Conservation (phyloP, 2,797 vertebrate species). For the Megaceryle alcyon region DNA sequence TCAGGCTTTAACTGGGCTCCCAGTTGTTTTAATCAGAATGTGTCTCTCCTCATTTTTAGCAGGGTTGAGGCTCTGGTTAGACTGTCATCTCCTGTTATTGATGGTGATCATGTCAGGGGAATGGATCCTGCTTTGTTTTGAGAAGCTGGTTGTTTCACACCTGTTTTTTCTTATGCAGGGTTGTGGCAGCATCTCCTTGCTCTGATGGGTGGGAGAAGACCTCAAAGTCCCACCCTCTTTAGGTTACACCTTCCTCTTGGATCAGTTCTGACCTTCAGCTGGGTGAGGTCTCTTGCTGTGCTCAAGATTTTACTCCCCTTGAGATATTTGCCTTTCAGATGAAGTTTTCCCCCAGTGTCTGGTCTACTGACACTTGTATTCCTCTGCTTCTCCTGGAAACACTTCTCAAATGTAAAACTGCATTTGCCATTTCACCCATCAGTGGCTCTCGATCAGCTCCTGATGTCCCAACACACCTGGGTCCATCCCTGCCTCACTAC, state of each 20-base stretch:
- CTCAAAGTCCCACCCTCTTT: background rate
- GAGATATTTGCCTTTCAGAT: background rate
- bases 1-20: background rate
- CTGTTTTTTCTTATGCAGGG: background rate
- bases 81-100: background rate
- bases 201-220: background rate
- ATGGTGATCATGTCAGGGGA: background rate
- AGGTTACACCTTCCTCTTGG: background rate
- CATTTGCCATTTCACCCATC: background rate
- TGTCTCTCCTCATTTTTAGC: background rate
- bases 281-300: background rate
- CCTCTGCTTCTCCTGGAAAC: background rate
- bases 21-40: background rate
- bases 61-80: background rate
- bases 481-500: background rate
- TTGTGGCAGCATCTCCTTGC: background rate
- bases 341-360: background rate
- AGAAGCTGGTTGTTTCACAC: background rate
- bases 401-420: background rate
- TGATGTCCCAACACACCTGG: background rate
- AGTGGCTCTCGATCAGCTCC: background rate
- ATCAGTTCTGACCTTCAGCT: background rate
- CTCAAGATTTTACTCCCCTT: background rate
- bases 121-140: background rate
- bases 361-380: background rate